A percentile compares a stretch with the other conserved stretches of the same genome.
Evolutionary conservation across 2,888 invertebrate genomes (phyloP).

Genomic region (Scaptomyza tumidula): DNA sequence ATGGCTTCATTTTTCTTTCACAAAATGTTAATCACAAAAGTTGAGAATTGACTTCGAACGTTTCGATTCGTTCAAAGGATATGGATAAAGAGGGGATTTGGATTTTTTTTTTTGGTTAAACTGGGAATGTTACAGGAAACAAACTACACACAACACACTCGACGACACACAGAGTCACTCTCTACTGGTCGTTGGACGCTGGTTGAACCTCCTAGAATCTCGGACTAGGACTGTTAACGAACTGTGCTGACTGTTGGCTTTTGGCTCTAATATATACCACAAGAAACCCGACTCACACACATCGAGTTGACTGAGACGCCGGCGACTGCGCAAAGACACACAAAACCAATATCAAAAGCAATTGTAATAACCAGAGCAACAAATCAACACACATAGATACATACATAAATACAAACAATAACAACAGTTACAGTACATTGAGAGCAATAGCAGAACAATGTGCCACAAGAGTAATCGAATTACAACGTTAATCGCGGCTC

Average conservation of each 20-base stretch:
- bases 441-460: constrained; percentile 74
- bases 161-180: constrained; percentile 48
- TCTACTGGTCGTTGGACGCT: constrained; percentile 63
- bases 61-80: constrained; percentile 35
- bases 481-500: constrained; percentile 77
- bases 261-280: constrained; percentile 84
- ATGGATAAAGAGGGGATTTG: constrained; percentile 4
- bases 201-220: constrained; percentile 85
- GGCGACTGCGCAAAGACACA: constrained; percentile 52
- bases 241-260: constrained; percentile 84
- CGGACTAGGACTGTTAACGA: constrained; percentile 85
- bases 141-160: constrained; percentile 73
- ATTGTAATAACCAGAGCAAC: constrained; percentile 53
- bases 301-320: constrained; percentile 53
- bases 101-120: constrained; percentile 25
- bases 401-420: constrained; percentile 18
- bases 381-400: constrained; percentile 23
- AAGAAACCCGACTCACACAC: constrained; percentile 33
- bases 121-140: constrained; percentile 44
- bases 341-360: constrained; percentile 41
- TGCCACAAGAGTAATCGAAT: constrained; percentile 77
- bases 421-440: constrained; percentile 51
- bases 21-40: constrained; percentile 66
- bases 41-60: constrained; percentile 54
- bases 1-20: constrained; percentile 81